A percentile compares a stretch with the other conserved stretches of the same genome.
These are phyloP conservation scores for Plagodis pulveraria DNA, from an alignment of 2,888 invertebrate genomes.

Conservation along the genomic window DNA sequence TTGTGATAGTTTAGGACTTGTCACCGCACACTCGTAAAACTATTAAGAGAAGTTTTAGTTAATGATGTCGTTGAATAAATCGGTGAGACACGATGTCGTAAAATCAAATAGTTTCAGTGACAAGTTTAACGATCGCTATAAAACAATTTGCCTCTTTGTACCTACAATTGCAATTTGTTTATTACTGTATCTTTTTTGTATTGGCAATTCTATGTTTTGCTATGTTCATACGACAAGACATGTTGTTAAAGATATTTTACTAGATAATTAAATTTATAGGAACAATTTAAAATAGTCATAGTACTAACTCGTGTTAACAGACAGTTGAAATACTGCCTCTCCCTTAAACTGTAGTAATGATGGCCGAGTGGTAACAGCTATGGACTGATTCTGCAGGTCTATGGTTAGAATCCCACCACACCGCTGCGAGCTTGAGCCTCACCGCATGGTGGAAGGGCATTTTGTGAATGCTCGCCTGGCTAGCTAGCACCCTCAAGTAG, in stretches of 20 bases:
- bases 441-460: too few species aligned
- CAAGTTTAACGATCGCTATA: slow-evolving; percentile 25
- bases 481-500: too few species aligned
- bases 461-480: too few species aligned
- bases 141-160: slow-evolving; percentile 22
- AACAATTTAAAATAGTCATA: too few species aligned
- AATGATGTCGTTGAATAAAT: slow-evolving; percentile 41
- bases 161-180: slow-evolving; percentile 23
- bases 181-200: slow-evolving; percentile 16
- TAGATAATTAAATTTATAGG: too few species aligned
- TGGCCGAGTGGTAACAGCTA: too few species aligned
- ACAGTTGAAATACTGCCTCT: too few species aligned
- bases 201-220: slow-evolving; percentile 9
- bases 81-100: slow-evolving; percentile 26
- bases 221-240: slow-evolving; percentile 11
- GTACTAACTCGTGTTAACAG: too few species aligned
- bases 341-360: too few species aligned
- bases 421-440: too few species aligned
- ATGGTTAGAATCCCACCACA: too few species aligned
- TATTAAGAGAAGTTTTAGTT: slow-evolving; percentile 58
- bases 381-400: too few species aligned
- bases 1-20: slow-evolving; percentile 64
- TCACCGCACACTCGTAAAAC: slow-evolving; percentile 69
- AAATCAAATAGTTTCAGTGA: slow-evolving; percentile 28
- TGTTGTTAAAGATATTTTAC: background rate